Base-by-base conservation (phyloP, 2,113 vertebrate species). In the Pollachius pollachius region DNA sequence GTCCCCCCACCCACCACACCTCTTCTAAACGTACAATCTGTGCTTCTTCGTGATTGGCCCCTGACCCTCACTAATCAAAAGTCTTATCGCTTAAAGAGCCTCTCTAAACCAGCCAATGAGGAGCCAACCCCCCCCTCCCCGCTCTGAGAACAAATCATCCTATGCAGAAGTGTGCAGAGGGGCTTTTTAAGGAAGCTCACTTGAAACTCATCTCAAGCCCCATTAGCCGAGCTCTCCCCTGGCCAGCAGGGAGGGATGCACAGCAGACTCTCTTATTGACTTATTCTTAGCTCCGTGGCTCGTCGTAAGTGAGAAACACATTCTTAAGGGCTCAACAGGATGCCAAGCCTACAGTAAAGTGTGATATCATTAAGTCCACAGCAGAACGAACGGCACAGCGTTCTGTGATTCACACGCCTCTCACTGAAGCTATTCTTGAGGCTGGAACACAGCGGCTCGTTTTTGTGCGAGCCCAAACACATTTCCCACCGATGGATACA, bases 161-260 rank as follows among this genome's bases (percentile, higher is more conserved):
- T 71, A 41, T 73, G 75, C 72, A 84, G 79, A 87, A 87, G 85
- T 86, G 57, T 19, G 17, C 13, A 81, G 88, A 78, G 83, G 82
- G 77, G 85, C 82, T 85, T 88, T 72, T 88, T 89, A 85, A 85
- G 37, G 37, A 85, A 88, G 85, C 82, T 77, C 85, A 85, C 84
- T 85, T 78, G 66, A 84, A 21, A 81, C 75, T 87, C 79, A 85
- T 88, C 87, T 71, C 76, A 75, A 81, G 81, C 80, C 78, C 84
- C 81, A 86, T 88, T 86, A 87, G 84, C 63, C 73, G 77, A 67
- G 5, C 60, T 65, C 68, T 82, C 17, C 64, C 76, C 79, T 64
- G 68, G 81, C 71, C 62, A 81, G 78, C 72, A 41, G 37, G 15
- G 69, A 74, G 80, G 75, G 37, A 41, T 41, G 76, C 80, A 73